Percentiles rank a stretch among this genome's conserved stretches.
Conservation (phyloP, 2,888 invertebrate genomes). For the Heteropelma amictum region DNA sequence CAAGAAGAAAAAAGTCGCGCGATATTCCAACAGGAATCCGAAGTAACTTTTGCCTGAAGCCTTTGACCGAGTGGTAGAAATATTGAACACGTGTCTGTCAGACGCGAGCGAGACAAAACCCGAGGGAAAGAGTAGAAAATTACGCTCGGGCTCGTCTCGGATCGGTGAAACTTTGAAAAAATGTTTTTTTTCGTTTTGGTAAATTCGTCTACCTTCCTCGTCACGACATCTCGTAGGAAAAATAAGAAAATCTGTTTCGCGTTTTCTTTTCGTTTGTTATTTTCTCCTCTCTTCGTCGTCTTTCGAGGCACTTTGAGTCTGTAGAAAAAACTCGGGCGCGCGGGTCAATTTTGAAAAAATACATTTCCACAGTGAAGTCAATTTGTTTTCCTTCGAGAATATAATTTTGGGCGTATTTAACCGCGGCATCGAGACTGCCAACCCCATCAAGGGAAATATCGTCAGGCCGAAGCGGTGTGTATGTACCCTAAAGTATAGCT, state of each 20-base stretch:
- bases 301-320: conserved; percentile 27
- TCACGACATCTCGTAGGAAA: background rate
- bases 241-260: background rate
- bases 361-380: background rate
- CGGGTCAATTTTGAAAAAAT: background rate
- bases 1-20: background rate
- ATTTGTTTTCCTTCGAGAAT: background rate
- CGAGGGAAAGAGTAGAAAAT: background rate
- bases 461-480: conserved; percentile 46
- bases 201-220: conserved; percentile 41
- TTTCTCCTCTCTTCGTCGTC: background rate
- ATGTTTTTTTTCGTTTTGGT: no score
- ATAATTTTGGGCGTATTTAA: conserved; percentile 42
- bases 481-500: conserved; percentile 1
- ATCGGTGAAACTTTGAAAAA: conserved; percentile 19
- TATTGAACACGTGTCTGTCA: background rate
- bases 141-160: conserved; percentile 42
- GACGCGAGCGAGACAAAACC: conserved; percentile 37
- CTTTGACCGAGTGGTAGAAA: conserved; percentile 54
- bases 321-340: conserved; percentile 50
- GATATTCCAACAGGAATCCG: background rate
- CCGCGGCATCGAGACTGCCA: conserved; percentile 56
- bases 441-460: conserved; percentile 62
- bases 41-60: background rate
- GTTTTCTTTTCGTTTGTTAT: background rate